Conservation (phyloP, 1,140 invertebrate genomes). For the Ooceraea biroi region DNA sequence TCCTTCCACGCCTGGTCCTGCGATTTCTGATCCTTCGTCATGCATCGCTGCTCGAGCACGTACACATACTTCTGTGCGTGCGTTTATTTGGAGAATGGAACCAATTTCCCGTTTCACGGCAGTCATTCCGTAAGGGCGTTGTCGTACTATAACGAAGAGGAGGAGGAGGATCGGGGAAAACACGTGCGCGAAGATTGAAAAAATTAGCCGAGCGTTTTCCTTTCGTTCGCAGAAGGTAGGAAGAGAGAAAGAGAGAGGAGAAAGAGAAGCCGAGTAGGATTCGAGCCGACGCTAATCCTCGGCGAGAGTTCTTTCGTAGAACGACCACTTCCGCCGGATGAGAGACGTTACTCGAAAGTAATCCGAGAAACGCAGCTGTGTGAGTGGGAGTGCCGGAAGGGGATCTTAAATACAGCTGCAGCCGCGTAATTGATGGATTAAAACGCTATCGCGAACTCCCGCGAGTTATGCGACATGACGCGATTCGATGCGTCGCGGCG, state of each 20-base stretch:
- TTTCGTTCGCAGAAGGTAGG: not conserved
- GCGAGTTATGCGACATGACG: not conserved
- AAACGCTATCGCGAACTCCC: constrained; percentile 31
- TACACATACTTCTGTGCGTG: constrained; percentile 8
- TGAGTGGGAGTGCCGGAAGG: constrained; percentile 4
- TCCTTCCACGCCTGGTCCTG: not conserved
- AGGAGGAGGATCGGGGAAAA: not conserved
- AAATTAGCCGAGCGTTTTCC: constrained; percentile 43
- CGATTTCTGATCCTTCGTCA: constrained; percentile 26
- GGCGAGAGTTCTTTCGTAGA: constrained; percentile 45
- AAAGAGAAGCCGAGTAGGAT: not conserved
- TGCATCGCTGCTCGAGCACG: constrained; percentile 23
- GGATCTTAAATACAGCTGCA: constrained; percentile 37
- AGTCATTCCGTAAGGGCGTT: constrained; percentile 11
- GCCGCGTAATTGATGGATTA: constrained; percentile 52
- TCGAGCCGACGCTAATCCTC: constrained; percentile 37
- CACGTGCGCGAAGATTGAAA: constrained; percentile 50
- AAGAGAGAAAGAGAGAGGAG: not conserved
- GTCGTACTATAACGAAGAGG: not conserved
- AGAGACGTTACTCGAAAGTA: constrained; percentile 53
- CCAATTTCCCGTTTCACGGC: constrained; percentile 18
- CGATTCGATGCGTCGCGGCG: not conserved
- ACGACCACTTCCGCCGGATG: constrained; percentile 50
- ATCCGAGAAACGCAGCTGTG: constrained; percentile 34
- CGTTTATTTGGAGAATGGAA: constrained; percentile 11